Evolutionary conservation across 2,888 invertebrate species (phyloP), one percentile per base, ranked within the genome.

Genomic region (Caenorhabditis angaria): DNA sequence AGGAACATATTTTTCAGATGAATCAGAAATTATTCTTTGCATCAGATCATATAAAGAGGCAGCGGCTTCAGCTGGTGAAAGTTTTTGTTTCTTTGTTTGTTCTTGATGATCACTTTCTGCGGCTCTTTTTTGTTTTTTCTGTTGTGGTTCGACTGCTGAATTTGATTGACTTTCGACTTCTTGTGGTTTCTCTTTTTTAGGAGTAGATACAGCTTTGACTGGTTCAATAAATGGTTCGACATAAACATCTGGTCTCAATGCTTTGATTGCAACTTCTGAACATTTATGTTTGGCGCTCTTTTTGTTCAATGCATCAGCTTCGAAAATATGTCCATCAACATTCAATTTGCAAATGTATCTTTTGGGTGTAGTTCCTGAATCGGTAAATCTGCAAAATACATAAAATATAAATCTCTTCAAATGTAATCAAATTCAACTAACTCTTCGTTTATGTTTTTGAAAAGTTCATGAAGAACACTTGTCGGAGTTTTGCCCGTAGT

Each of bases 241-340:
- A 10, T 63, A 53, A 41, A 79, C 50, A 41, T 79, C 79, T 14
- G 79, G 77, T 48, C 77, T 72, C n/a, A 79, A 72, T 6, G 55
- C 47, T 1, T 60, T 59, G 25, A 79, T 25, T 2, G 57, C 72
- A 0, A 68, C 14, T 24, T 79, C 79, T 0, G 79, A 65, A 24
- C 71, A 71, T 35, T 71, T 71, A 14, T 71, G 78, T 32, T 79
- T 79, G 8, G 79, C 72, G 1, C 61, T 56, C 48, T 79, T 79
- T 53, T 79, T 79, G 63, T 67, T 71, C 10, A 29, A 25, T 25
- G 70, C 70, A 1, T 74, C 76, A 64, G 65, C 70, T 32, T 63
- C 29, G 29, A 69, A 77, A 4, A 55, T 12, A 4, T 53, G 24
- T 1, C 69, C 72, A 3, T 65, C 32, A 24, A 77, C 62, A 2